Evolutionary conservation across 2,113 vertebrate species (phyloP).

Genomic region (Tachysurus vachellii): DNA sequence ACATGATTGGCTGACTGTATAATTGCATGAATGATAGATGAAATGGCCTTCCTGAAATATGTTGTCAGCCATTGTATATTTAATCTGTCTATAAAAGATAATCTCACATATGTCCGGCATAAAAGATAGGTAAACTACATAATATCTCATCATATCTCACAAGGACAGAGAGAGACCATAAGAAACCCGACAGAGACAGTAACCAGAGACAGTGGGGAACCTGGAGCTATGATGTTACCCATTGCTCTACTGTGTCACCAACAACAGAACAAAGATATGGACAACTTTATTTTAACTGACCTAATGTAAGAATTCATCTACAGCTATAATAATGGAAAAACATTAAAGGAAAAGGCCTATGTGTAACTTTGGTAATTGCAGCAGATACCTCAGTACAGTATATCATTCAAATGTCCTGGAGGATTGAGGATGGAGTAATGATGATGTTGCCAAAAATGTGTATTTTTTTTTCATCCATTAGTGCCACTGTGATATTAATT

Average conservation of each 20-base stretch:
- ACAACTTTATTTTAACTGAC: background rate
- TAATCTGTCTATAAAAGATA: no score
- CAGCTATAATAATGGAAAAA: background rate
- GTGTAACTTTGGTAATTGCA: background rate
- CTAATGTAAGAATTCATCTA: background rate
- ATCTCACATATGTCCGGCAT: background rate
- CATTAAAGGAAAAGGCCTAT: background rate
- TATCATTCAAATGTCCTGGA: background rate
- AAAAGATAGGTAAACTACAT: no score
- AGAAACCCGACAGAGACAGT: background rate
- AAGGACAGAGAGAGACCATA: no score
- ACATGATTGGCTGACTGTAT: background rate
- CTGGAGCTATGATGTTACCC: background rate
- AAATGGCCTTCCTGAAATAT: background rate
- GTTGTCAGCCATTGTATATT: background rate
- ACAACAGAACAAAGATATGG: background rate
- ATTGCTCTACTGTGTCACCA: background rate
- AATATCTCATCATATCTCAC: no score
- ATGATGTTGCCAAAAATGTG: background rate
- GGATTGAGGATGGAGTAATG: no score
- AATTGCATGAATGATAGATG: background rate
- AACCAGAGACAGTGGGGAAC: background rate
- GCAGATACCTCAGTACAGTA: background rate
- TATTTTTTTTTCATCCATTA: slow-evolving; percentile 15
- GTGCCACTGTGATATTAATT: slow-evolving; percentile 15